Percentiles rank a stretch among this genome's conserved stretches.
Evolutionary conservation across 2,888 invertebrate species (phyloP).

Genomic region (Cantharis rufa): DNA sequence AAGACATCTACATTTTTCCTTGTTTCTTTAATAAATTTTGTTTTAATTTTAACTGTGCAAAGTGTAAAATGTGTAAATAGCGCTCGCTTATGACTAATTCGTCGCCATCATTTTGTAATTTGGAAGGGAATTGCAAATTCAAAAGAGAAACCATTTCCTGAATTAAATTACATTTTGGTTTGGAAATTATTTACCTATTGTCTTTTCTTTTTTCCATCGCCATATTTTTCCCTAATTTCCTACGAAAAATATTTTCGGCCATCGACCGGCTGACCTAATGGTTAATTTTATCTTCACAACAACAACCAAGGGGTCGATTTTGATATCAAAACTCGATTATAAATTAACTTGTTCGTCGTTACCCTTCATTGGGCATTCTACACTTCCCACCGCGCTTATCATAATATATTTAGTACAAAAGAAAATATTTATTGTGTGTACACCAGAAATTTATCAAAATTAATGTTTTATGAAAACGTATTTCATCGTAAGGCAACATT

Average conservation of each 20-base stretch:
- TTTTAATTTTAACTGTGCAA: slow-evolving; percentile 19
- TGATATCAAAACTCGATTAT: background rate
- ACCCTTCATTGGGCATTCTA: slow-evolving; percentile 2
- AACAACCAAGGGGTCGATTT: background rate
- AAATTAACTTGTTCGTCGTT: slow-evolving; percentile 2
- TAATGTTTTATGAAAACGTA: slow-evolving; percentile 1
- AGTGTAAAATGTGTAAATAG: slow-evolving; percentile 28
- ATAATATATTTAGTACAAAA: slow-evolving; percentile 1
- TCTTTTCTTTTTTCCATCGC: background rate
- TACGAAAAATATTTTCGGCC: background rate
- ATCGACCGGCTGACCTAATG: background rate
- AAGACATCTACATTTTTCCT: background rate
- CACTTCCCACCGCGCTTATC: background rate
- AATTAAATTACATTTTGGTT: slow-evolving; percentile 27
- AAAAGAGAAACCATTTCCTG: slow-evolving; percentile 28
- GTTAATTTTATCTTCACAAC: background rate
- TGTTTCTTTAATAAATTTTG: slow-evolving; percentile 21
- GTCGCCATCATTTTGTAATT: slow-evolving; percentile 22
- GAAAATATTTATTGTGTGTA: slow-evolving; percentile 1
- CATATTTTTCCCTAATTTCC: background rate
- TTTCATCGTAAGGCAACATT: slow-evolving; percentile 5
- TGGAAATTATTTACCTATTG: slow-evolving; percentile 10
- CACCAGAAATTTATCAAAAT: background rate
- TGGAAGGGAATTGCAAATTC: slow-evolving; percentile 24
- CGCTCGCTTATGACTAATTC: slow-evolving; percentile 28